Evolutionary conservation across 2,888 invertebrate genomes (phyloP).

Genomic region (Electrophaes corylata): DNA sequence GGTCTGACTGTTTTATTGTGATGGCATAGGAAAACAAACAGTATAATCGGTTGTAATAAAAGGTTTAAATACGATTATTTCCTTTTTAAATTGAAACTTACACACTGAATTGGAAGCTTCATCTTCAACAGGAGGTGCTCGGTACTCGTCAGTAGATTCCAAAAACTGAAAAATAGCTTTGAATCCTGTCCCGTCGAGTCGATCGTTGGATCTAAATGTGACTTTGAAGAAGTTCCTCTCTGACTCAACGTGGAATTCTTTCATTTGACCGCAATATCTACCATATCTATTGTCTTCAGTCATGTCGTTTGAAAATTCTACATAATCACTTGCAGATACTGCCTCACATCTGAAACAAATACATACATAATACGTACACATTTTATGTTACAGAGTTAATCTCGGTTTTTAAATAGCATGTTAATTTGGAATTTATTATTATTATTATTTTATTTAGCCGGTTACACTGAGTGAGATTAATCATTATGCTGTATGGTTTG

Average conservation of each 20-base stretch:
- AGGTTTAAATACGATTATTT: not conserved
- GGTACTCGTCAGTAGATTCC: constrained; percentile 86
- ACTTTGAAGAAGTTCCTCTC: constrained; percentile 97
- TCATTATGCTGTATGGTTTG: no score
- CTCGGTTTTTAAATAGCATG: not conserved
- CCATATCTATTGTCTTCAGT: constrained; percentile 94
- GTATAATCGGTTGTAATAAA: no score
- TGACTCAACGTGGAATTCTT: constrained; percentile 92
- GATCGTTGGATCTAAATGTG: constrained; percentile 96
- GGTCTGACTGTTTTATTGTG: no score
- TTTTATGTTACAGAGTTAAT: not conserved
- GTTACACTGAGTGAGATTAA: no score
- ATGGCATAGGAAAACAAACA: no score
- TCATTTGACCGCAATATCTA: constrained; percentile 93
- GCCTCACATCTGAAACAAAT: constrained; percentile 95
- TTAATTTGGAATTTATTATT: not conserved
- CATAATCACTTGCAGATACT: constrained; percentile 96
- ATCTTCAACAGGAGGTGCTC: constrained; percentile 72
- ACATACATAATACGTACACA: no score
- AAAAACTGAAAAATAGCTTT: constrained; percentile 95
- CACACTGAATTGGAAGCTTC: constrained; percentile 63
- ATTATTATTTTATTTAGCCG: no score
- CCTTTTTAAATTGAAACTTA: constrained; percentile 49
- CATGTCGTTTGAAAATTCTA: constrained; percentile 98
- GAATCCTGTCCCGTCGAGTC: constrained; percentile 97